Evolutionary conservation across 2,888 invertebrate species (phyloP).

Genomic region (Yponomeuta malinellus): DNA sequence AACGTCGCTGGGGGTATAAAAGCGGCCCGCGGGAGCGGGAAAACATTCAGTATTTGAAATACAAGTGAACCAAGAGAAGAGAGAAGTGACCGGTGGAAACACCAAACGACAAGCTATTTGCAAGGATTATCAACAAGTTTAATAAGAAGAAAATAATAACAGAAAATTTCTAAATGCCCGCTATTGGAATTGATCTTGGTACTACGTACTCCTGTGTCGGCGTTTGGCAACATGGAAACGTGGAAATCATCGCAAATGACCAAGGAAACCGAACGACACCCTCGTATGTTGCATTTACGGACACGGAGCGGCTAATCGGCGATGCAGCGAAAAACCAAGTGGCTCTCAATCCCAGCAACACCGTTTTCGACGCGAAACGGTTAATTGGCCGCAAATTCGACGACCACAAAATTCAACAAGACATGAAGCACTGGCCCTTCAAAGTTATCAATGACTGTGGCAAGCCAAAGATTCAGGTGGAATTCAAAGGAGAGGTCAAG

Average conservation of each 20-base stretch:
- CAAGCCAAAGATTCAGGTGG: constrained; percentile 81
- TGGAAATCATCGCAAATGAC: constrained; percentile 91
- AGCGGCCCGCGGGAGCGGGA: constrained; percentile 40
- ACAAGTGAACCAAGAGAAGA: constrained; percentile 36
- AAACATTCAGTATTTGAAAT: constrained; percentile 47
- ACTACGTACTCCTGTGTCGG: constrained; percentile 92
- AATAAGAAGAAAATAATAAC: background rate
- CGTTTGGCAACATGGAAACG: constrained; percentile 87
- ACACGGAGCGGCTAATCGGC: constrained; percentile 79
- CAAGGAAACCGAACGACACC: constrained; percentile 93
- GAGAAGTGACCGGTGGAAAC: constrained; percentile 32
- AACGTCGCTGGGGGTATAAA: constrained; percentile 29
- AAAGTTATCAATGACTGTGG: constrained; percentile 78
- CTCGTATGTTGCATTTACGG: constrained; percentile 91
- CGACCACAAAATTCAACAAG: constrained; percentile 84
- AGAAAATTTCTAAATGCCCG: constrained; percentile 43
- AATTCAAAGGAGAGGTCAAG: constrained; percentile 80
- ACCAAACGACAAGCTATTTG: constrained; percentile 23
- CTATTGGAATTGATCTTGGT: constrained; percentile 80
- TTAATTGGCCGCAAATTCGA: constrained; percentile 87
- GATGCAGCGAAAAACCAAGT: constrained; percentile 92
- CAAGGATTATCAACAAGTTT: constrained; percentile 11
- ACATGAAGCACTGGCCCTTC: constrained; percentile 91
- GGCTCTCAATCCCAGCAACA: constrained; percentile 84
- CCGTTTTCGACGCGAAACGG: constrained; percentile 83